Base-by-base conservation (phyloP, 2,888 invertebrate genomes). In the Netelia melanura region DNA sequence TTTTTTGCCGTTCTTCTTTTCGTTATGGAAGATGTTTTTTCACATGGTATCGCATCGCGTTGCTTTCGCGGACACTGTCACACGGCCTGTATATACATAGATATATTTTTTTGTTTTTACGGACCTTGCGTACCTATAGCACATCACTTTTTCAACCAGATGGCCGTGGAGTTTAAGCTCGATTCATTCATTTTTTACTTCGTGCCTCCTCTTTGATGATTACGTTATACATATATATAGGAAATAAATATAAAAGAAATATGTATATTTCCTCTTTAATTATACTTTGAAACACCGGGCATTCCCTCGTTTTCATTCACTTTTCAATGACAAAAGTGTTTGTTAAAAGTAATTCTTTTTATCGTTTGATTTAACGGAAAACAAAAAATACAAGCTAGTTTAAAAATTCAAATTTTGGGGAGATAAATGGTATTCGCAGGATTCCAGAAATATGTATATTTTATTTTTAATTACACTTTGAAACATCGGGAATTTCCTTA, bases 11-110 rank as follows among this genome's bases (percentile, higher is more conserved):
- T 68, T 23, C 30, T 54, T 1, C n/a, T 70, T 54, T 70, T 70
- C 70, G 23, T 30, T n/a, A 30, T 54, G 54, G 30, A 54, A 54
- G 30, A 9, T 56, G 11, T 54, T 54, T 70, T 54, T 65, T 65
- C 21, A 43, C 65, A 10, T 64, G 5, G 38, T 9, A 23, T 25
- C 14, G 67, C 67, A 5, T 48, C 48, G 38, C 23, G 23, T 11
- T 67, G 0, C 48, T 58, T 54, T 58, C 58, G 17, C 9, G 9
- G 21, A 21, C 52, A 68, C 30, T 30, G 58, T 9, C 23, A 54
- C 5, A 9, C 54, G n/a, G 8, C 30, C 23, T 52, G 30, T 2
- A 10, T n/a, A 30, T 30, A 5, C 30, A 30, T 30, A 30, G 30
- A 30, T 30, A 30, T 5, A 30, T 17, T 5, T 30, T 30, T 30